Evolutionary conservation across 2,888 invertebrate species (phyloP).

Genomic region (Punctoribates punctum): DNA sequence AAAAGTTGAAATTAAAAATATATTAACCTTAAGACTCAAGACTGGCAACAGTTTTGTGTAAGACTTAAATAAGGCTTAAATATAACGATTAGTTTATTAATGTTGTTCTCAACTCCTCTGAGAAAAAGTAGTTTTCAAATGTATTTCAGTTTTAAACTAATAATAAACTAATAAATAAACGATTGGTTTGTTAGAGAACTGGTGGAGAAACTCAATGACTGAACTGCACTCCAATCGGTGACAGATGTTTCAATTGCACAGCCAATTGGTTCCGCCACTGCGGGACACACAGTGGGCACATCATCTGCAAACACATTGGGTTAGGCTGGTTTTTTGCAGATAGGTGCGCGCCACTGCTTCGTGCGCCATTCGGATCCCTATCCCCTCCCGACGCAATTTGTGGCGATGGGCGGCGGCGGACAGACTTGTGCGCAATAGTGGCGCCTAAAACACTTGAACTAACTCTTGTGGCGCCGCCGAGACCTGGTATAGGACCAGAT

Average conservation of each 20-base stretch:
- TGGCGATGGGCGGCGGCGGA: slow-evolving; percentile 30
- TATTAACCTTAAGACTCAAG: slow-evolving; percentile 11
- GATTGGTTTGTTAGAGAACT: slow-evolving; percentile 5
- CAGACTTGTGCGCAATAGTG: slow-evolving; percentile 22
- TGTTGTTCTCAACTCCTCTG: neutral
- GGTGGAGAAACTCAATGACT: slow-evolving; percentile 1
- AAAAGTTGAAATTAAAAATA: neutral
- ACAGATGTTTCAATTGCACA: slow-evolving; percentile 1
- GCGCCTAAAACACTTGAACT: slow-evolving; percentile 29
- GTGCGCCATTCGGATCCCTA: slow-evolving; percentile 5
- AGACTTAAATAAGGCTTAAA: neutral
- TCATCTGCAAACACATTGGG: neutral
- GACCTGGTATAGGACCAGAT: slow-evolving; percentile 16
- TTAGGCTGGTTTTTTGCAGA: neutral
- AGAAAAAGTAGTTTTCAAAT: neutral
- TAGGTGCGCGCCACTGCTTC: slow-evolving; percentile 1
- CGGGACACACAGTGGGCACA: neutral
- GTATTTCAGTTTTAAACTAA: neutral
- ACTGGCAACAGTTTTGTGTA: neutral
- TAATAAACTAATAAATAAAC: slow-evolving; percentile 7
- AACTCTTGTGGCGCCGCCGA: slow-evolving; percentile 27
- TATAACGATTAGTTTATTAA: neutral
- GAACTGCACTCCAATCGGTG: slow-evolving; percentile 20
- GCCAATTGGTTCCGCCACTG: slow-evolving; percentile 10
- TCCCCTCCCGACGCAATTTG: slow-evolving; percentile 31